Percentiles rank a stretch among this genome's conserved stretches.
phyloP scores from a whole-genome alignment of 2,113 vertebrate genomes.

The Bubo blakistoni region DNA sequence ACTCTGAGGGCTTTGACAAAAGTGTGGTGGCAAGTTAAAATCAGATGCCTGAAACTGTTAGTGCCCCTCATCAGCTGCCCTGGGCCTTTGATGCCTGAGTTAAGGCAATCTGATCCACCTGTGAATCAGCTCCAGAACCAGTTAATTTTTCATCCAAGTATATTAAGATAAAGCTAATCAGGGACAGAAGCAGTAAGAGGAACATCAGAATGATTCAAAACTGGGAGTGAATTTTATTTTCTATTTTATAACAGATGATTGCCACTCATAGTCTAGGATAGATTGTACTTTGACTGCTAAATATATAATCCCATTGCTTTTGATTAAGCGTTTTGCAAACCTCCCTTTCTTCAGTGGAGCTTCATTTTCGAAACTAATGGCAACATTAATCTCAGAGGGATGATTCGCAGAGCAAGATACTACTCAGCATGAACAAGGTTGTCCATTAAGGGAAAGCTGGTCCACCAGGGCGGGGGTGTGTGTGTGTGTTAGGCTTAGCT shows the following conservation, averaged over 20 bases:
- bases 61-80: neutral
- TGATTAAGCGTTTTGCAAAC: neutral
- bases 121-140: neutral
- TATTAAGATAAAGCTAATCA: neutral
- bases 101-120: neutral
- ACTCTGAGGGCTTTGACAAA: neutral
- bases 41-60: neutral
- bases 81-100: neutral
- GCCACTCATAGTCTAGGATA: neutral
- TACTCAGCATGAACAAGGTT: conserved; percentile 18
- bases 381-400: conserved; percentile 22
- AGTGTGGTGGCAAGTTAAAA: neutral
- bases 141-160: neutral
- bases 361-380: conserved; percentile 8
- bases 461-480: neutral
- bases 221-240: neutral
- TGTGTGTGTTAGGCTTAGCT: neutral
- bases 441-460: conserved; percentile 9
- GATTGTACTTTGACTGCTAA: neutral
- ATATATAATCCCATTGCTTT: neutral
- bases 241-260: neutral
- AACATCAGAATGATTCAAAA: neutral
- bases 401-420: neutral
- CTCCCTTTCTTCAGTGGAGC: neutral
- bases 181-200: neutral